phyloP scores from a whole-genome alignment of 1,140 invertebrate species.

The Triops longicaudatus region DNA sequence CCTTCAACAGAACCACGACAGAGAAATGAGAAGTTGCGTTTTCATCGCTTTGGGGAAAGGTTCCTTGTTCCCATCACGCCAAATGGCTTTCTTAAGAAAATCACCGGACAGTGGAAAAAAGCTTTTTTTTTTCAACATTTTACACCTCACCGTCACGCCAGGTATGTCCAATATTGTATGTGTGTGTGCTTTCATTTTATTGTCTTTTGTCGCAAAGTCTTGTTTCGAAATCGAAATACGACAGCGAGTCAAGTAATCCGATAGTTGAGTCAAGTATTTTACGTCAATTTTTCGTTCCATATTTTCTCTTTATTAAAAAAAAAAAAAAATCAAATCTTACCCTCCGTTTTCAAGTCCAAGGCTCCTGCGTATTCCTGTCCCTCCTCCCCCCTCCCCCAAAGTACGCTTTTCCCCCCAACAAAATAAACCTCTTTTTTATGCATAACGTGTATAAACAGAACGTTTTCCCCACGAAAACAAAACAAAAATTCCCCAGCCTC shows the following conservation, averaged over 20 bases:
- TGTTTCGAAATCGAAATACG: not conserved
- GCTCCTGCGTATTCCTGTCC: not conserved
- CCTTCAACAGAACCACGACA: not conserved
- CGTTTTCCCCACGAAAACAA: no score
- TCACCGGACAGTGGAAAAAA: not conserved
- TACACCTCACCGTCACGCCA: no score
- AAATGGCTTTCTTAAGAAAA: not conserved
- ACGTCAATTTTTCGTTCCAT: no score
- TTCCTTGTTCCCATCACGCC: not conserved
- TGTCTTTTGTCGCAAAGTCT: not conserved
- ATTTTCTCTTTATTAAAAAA: not conserved
- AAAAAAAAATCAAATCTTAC: not conserved
- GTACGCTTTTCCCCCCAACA: not conserved
- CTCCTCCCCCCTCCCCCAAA: not conserved
- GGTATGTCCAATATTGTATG: no score
- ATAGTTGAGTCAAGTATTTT: no score
- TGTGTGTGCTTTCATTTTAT: not conserved
- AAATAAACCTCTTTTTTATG: not conserved
- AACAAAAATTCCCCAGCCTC: not conserved
- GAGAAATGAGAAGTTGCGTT: not conserved
- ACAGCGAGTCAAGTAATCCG: not conserved
- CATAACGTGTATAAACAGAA: not conserved
- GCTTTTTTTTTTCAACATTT: not conserved
- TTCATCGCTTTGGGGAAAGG: not conserved
- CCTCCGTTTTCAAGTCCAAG: not conserved